These are phyloP conservation scores for human (Homo sapiens) DNA, from an alignment of 2,113 vertebrate genomes.

Conservation along the genomic window DNA sequence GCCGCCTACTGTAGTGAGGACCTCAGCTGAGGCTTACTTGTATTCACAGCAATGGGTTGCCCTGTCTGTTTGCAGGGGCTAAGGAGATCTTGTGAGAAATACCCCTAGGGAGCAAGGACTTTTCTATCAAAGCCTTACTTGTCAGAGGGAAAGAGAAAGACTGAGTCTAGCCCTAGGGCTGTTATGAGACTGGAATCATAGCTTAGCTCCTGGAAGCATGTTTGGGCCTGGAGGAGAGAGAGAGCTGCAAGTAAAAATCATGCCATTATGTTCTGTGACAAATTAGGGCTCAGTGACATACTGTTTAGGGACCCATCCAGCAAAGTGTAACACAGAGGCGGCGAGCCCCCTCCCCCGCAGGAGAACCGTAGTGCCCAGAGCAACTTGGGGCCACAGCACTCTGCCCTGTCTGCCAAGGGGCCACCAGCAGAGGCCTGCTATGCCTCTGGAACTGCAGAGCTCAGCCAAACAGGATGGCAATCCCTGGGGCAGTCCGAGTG, in stretches of 20 bases:
- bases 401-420: background rate
- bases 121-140: background rate
- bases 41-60: background rate
- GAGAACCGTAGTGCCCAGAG: background rate
- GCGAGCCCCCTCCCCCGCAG: background rate
- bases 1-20: background rate
- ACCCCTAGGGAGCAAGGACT: background rate
- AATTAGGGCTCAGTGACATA: background rate
- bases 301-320: background rate
- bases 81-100: background rate
- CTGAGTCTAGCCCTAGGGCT: background rate
- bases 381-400: background rate
- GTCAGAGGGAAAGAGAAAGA: background rate
- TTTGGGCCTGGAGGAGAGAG: background rate
- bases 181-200: background rate
- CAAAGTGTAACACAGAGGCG: background rate
- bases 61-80: background rate
- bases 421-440: background rate
- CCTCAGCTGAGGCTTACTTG: background rate
- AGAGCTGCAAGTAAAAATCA: background rate
- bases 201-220: background rate
- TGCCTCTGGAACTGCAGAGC: background rate
- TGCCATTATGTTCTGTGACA: background rate
- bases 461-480: background rate
- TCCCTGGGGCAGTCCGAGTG: background rate